These are phyloP conservation scores for Falco concolor DNA, from an alignment of 2,797 vertebrate genomes.

Conservation along the genomic window DNA sequence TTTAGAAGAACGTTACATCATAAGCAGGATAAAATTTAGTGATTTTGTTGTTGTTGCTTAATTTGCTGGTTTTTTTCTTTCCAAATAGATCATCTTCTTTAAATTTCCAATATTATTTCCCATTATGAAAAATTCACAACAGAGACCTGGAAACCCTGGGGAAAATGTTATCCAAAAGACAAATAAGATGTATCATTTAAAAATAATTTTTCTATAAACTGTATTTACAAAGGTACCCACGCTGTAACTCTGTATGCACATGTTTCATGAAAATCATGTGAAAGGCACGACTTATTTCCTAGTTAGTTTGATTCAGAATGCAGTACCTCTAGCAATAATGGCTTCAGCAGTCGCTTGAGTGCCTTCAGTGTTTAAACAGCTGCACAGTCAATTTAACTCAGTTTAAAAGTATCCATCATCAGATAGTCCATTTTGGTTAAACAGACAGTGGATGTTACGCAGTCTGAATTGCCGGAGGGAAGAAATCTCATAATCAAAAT, in stretches of 20 bases:
- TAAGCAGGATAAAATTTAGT: neutral
- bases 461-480: neutral
- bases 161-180: neutral
- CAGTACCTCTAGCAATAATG: neutral
- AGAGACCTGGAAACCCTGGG: neutral
- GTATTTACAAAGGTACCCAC: neutral
- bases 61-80: neutral
- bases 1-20: neutral
- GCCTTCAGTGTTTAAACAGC: constrained; percentile 19
- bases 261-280: neutral
- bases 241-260: neutral
- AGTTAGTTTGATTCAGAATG: neutral
- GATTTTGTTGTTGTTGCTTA: neutral
- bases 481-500: neutral
- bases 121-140: neutral
- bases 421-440: neutral
- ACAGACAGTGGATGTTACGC: neutral
- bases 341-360: neutral
- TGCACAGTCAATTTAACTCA: neutral
- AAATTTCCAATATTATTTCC: neutral
- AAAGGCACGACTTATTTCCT: neutral
- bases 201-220: neutral
- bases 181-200: neutral
- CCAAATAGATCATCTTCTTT: neutral
- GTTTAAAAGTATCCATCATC: neutral